Evolutionary conservation across 2,113 vertebrate genomes (phyloP).

Genomic region (Prinia subflava): DNA sequence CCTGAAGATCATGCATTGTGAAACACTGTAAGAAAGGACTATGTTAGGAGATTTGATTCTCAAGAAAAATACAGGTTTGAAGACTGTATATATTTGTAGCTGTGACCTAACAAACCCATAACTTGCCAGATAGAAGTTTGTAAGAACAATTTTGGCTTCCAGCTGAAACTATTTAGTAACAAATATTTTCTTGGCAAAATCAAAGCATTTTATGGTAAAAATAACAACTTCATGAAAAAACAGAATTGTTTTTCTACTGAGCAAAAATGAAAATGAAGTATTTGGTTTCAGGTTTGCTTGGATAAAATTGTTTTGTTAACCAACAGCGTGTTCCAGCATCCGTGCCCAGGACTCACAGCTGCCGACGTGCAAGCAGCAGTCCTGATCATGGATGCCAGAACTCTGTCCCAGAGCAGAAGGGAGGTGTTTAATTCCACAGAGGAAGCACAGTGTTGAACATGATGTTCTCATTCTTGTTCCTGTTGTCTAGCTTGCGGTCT

Average conservation of each 20-base stretch:
- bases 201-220: neutral
- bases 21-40: neutral
- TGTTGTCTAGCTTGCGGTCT: slow-evolving; percentile 30
- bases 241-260: slow-evolving; percentile 20
- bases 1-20: neutral
- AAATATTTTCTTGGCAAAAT: slow-evolving; percentile 42
- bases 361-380: neutral
- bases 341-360: neutral
- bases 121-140: neutral
- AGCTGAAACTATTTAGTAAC: neutral
- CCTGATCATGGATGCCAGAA: neutral
- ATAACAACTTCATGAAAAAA: slow-evolving; percentile 17
- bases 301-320: slow-evolving; percentile 16
- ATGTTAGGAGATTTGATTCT: neutral
- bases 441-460: neutral
- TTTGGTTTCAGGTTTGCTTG: neutral
- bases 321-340: neutral
- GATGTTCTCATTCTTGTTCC: slow-evolving; percentile 22
- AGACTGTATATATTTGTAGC: neutral
- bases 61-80: neutral
- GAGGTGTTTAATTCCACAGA: slow-evolving; percentile 11
- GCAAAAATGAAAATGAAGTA: slow-evolving; percentile 22
- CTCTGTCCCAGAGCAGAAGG: neutral
- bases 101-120: neutral
- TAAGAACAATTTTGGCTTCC: neutral